phyloP scores from a whole-genome alignment of 2,888 invertebrate species.

The Pecten maximus region DNA sequence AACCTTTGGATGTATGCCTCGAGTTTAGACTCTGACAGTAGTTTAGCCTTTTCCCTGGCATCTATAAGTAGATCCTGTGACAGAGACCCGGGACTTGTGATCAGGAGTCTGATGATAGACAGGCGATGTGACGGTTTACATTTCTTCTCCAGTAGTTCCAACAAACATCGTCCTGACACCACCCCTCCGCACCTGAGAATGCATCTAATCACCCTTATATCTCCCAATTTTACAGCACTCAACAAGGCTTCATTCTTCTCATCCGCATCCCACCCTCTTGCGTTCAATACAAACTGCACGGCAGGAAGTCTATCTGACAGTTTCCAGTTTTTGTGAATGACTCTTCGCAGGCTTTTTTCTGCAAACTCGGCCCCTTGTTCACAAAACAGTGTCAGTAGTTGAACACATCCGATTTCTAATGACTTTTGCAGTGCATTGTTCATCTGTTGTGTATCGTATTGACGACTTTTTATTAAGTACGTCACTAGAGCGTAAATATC shows the following conservation, averaged over 20 bases:
- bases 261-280: not conserved
- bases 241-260: not conserved
- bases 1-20: not conserved
- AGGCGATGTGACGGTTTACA: slow-evolving; percentile 22
- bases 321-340: not conserved
- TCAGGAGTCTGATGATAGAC: not conserved
- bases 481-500: not conserved
- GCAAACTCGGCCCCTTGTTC: not conserved
- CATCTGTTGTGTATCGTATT: not conserved
- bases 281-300: not conserved
- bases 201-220: not conserved
- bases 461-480: not conserved
- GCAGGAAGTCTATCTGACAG: not conserved
- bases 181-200: not conserved
- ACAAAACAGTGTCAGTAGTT: not conserved
- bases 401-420: not conserved
- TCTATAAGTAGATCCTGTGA: not conserved
- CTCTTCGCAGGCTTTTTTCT: not conserved
- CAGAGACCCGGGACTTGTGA: not conserved
- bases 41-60: not conserved
- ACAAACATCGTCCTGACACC: not conserved
- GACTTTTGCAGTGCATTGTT: not conserved
- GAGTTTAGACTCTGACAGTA: not conserved
- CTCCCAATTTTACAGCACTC: not conserved
- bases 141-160: not conserved